phyloP scores from a whole-genome alignment of 1,140 invertebrate genomes.

The Danaus plexippus region DNA sequence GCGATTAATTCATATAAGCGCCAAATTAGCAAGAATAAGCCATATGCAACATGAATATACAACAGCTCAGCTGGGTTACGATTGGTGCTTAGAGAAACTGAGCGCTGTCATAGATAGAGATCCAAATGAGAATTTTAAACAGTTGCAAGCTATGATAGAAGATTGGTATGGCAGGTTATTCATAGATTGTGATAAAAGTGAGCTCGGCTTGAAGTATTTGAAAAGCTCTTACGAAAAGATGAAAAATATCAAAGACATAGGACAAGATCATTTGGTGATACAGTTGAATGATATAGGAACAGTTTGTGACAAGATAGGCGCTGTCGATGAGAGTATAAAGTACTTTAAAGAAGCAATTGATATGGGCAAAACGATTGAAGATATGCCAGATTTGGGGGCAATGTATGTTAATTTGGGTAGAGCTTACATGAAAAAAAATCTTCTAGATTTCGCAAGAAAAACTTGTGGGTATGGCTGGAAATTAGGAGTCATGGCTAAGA shows the following conservation, averaged over 20 bases:
- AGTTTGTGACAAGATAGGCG: slow-evolving; percentile 77
- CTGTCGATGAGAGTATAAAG: slow-evolving; percentile 78
- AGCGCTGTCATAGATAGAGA: slow-evolving; percentile 71
- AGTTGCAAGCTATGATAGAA: slow-evolving; percentile 79
- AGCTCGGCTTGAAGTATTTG: slow-evolving; percentile 79
- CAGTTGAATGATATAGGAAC: slow-evolving; percentile 90
- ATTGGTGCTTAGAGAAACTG: slow-evolving; percentile 82
- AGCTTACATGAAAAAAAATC: slow-evolving; percentile 80
- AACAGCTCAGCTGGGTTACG: slow-evolving; percentile 82
- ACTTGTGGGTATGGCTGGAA: slow-evolving; percentile 80
- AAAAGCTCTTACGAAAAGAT: slow-evolving; percentile 80
- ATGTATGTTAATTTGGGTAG: slow-evolving; percentile 89
- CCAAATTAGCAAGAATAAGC: slow-evolving; percentile 82
- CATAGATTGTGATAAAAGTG: slow-evolving; percentile 75
- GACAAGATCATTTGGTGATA: slow-evolving; percentile 81
- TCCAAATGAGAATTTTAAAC: slow-evolving; percentile 70
- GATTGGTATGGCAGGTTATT: slow-evolving; percentile 89
- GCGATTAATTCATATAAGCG: slow-evolving; percentile 76
- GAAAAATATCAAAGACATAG: slow-evolving; percentile 75
- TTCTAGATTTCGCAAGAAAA: slow-evolving; percentile 80
- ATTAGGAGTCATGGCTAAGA: slow-evolving; percentile 76
- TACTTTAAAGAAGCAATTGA: slow-evolving; percentile 81
- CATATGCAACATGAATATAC: slow-evolving; percentile 75
- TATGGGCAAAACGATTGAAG: slow-evolving; percentile 74
- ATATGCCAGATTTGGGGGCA: slow-evolving; percentile 79